These are phyloP conservation scores for Linnaemya tessellans DNA, from an alignment of 2,888 invertebrate genomes.

Conservation along the genomic window DNA sequence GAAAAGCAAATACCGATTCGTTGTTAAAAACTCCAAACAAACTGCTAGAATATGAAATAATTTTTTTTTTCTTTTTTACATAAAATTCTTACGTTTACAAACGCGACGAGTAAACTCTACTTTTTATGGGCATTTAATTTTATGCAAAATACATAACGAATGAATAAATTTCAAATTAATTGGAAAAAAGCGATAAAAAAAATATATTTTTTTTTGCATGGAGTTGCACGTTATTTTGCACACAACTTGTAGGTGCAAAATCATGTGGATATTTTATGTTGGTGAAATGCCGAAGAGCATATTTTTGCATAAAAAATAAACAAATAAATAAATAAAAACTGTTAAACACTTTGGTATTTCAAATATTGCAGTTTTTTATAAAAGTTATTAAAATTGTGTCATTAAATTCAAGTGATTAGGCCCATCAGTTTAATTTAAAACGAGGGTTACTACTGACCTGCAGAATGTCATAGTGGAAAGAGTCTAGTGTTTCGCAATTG, in stretches of 20 bases:
- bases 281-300: background rate
- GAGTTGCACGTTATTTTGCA: background rate
- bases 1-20: background rate
- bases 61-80: background rate
- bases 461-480: too few species aligned
- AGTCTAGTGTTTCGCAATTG: too few species aligned
- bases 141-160: slow-evolving; percentile 40
- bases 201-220: background rate
- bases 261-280: background rate
- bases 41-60: background rate
- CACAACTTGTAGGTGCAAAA: slow-evolving; percentile 12
- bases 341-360: slow-evolving; percentile 2
- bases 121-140: slow-evolving; percentile 36
- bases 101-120: slow-evolving; percentile 9
- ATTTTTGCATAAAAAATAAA: background rate
- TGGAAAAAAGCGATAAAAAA: slow-evolving; percentile 28
- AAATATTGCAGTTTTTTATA: background rate
- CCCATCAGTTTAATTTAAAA: background rate
- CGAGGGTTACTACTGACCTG: background rate
- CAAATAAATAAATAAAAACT: too few species aligned
- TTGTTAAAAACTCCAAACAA: slow-evolving; percentile 6
- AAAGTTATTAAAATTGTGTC: background rate
- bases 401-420: background rate
- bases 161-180: slow-evolving; percentile 36
- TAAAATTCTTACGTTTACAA: slow-evolving; percentile 20